Conservation (phyloP, 2,113 vertebrate species). For the Cisticola juncidis region DNA sequence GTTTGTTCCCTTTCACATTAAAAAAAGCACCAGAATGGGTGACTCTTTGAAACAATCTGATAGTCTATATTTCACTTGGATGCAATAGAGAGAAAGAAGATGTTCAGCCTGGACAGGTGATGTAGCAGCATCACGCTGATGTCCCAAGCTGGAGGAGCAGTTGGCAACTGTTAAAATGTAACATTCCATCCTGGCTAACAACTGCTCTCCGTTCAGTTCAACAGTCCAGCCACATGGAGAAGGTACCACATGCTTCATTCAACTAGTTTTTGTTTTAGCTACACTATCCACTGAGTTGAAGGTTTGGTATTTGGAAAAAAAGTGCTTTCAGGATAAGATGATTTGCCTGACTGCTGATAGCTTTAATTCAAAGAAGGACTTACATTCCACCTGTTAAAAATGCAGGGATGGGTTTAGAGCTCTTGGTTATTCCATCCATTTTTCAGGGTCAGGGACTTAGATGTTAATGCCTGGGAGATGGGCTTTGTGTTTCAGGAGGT, state of each 20-base stretch:
- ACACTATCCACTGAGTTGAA: not conserved
- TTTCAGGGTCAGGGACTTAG: not conserved
- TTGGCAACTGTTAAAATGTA: constrained; percentile 57
- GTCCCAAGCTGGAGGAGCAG: constrained; percentile 55
- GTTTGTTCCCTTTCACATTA: not conserved
- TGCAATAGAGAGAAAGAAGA: not conserved
- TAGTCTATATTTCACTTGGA: not conserved
- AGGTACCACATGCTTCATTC: constrained; percentile 62
- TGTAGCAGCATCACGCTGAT: constrained; percentile 56
- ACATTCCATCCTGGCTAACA: constrained; percentile 64
- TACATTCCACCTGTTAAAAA: not conserved
- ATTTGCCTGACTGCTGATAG: not conserved
- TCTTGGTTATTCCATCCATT: not conserved
- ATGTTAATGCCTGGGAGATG: not conserved
- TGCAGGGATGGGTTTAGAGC: not conserved
- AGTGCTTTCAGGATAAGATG: constrained; percentile 2
- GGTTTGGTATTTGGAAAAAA: not conserved
- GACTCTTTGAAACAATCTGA: not conserved
- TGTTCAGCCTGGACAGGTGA: not conserved
- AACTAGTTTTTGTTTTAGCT: not conserved
- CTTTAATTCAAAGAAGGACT: not conserved
- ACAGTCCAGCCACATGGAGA: constrained; percentile 58
- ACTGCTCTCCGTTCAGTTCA: constrained; percentile 58
- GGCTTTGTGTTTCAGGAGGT: not conserved
- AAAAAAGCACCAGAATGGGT: not conserved